Percentiles rank a stretch among this genome's conserved stretches.
These are phyloP conservation scores for Atherinomorus stipes DNA, from an alignment of 2,113 vertebrate genomes.

Conservation along the genomic window DNA sequence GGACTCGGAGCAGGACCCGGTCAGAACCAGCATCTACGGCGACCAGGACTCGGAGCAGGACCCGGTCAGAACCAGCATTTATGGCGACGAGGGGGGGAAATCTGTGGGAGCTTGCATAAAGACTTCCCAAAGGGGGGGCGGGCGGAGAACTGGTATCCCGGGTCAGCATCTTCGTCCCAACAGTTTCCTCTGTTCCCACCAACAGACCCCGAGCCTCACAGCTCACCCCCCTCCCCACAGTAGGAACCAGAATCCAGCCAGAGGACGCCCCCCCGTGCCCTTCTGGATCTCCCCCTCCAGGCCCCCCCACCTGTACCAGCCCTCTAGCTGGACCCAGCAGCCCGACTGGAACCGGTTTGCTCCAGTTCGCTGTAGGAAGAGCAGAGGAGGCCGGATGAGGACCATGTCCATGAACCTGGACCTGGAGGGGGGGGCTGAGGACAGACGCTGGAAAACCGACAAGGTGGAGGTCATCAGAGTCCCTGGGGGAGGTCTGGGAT, in stretches of 20 bases:
- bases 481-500: conserved; percentile 19
- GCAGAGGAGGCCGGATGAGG: conserved; percentile 75
- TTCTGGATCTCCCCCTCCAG: conserved; percentile 57
- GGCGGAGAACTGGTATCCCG: background rate
- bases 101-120: background rate
- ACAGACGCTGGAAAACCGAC: conserved; percentile 37
- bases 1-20: too few species aligned
- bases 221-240: conserved; percentile 8
- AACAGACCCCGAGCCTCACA: conserved; percentile 15
- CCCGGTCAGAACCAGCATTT: conserved; percentile 75
- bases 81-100: conserved; percentile 11
- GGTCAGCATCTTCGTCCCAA: conserved; percentile 22
- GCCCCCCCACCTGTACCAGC: conserved; percentile 28
- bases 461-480: conserved; percentile 59
- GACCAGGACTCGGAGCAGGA: too few species aligned
- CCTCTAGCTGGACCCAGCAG: conserved; percentile 21
- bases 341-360: conserved; percentile 74
- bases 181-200: conserved; percentile 62
- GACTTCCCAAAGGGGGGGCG: background rate
- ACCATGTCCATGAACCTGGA: conserved; percentile 77
- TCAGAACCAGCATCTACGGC: too few species aligned
- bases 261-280: conserved; percentile 36
- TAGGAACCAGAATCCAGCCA: conserved; percentile 14
- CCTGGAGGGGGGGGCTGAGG: conserved; percentile 19
- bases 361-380: conserved; percentile 83